phyloP scores from a whole-genome alignment of 2,797 vertebrate species.

The Iguana delicatissima region DNA sequence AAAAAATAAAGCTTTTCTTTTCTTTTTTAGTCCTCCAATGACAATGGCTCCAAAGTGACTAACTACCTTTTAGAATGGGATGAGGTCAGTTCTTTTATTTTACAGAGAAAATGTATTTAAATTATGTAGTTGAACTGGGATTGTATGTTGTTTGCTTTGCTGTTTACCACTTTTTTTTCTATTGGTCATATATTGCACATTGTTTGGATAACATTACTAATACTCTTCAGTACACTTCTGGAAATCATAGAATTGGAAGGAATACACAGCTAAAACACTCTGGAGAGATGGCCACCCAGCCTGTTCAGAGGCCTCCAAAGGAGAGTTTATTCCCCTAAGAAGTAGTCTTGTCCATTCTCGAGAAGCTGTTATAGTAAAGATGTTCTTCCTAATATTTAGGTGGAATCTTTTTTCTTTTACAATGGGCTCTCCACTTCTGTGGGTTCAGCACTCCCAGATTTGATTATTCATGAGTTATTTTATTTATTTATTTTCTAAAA shows the following conservation, averaged over 20 bases:
- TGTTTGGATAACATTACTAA: not conserved
- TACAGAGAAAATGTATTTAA: constrained; percentile 13
- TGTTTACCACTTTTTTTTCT: constrained; percentile 43
- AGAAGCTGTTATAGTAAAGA: no score
- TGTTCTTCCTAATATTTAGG: no score
- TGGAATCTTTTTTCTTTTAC: no score
- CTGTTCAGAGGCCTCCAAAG: no score
- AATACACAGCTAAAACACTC: not conserved
- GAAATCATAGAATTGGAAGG: not conserved
- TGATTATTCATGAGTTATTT: no score
- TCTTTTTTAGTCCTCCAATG: constrained; percentile 80
- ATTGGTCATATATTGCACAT: constrained; percentile 14
- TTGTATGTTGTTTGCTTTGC: constrained; percentile 45
- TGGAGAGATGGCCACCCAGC: no score
- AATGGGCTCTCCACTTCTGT: no score
- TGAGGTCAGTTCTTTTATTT: constrained; percentile 79
- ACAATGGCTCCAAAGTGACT: constrained; percentile 86
- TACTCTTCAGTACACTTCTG: not conserved
- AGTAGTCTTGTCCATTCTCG: no score
- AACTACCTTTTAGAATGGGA: constrained; percentile 86
- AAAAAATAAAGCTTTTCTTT: not conserved
- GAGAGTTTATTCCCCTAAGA: no score
- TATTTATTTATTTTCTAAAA: no score
- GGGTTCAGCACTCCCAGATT: no score
- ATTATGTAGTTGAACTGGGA: constrained; percentile 38